These are phyloP conservation scores for Callopanchax toddi DNA, from an alignment of 2,113 vertebrate genomes.

Conservation along the genomic window DNA sequence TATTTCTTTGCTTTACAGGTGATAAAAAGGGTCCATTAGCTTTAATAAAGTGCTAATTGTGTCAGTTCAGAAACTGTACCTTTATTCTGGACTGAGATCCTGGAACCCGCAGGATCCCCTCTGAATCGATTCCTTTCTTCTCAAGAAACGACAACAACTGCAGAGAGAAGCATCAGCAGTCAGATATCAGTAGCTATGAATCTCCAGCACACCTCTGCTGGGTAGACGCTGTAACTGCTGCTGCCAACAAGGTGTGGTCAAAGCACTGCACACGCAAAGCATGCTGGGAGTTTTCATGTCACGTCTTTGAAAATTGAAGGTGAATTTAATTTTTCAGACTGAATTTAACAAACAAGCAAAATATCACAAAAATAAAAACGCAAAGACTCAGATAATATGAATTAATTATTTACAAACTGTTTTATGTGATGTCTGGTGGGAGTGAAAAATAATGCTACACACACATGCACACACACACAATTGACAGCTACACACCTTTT, in stretches of 20 bases:
- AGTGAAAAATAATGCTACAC: neutral
- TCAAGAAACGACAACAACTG: slow-evolving; percentile 90
- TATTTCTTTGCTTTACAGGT: neutral
- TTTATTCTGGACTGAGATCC: slow-evolving; percentile 91
- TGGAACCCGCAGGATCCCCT: slow-evolving; percentile 90
- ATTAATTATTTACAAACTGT: too few species aligned
- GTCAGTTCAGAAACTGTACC: slow-evolving; percentile 67
- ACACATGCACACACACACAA: neutral
- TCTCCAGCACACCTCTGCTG: slow-evolving; percentile 70
- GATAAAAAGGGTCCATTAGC: neutral
- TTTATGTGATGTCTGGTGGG: neutral
- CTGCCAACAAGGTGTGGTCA: slow-evolving; percentile 61
- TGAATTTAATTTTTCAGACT: neutral
- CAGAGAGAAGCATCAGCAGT: slow-evolving; percentile 39
- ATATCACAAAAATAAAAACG: too few species aligned
- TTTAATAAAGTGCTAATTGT: neutral
- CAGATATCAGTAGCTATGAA: slow-evolving; percentile 31
- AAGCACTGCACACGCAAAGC: slow-evolving; percentile 18
- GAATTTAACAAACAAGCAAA: neutral
- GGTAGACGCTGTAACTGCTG: slow-evolving; percentile 61
- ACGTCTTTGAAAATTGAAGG: neutral
- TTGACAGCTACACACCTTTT: slow-evolving; percentile 76
- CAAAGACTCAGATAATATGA: too few species aligned
- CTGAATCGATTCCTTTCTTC: slow-evolving; percentile 87
- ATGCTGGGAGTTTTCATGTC: neutral